Evolutionary conservation across 2,113 vertebrate genomes (phyloP), one percentile per base, ranked within the genome.

Genomic region (Oenanthe oenanthe): DNA sequence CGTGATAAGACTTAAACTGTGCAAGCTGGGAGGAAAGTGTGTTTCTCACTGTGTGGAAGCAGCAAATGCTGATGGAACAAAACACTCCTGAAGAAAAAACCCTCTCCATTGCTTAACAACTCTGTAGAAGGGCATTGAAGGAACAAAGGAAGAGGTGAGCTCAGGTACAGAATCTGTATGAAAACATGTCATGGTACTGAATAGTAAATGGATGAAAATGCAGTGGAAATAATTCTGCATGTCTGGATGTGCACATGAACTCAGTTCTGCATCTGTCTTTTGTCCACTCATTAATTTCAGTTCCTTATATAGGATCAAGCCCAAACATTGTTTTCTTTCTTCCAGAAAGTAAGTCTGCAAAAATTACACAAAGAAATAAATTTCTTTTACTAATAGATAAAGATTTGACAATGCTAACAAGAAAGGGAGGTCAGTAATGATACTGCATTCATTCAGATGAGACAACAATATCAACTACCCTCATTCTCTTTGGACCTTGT

Each of bases 1-100:
- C 73, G 58, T 95, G 96, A 90, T 90, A 73, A 96, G 83, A 96
- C 58, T 95, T 92, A 91, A 93, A 78, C 61, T 95, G 67, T 92
- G 71, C 81, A 95, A 94, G 71, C 78, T 95, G 93, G 94, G 72
- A 95, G 57, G 79, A 93, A 91, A 93, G 72, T 77, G 53, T 58
- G 82, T 91, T 62, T 81, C 61, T 88, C 24, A 62, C 65, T 74
- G 42, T 65, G 40, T 61, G 26, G 38, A 95, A 95, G 62, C 38
- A 88, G 54, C 24, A 88, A 93, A 63, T 93, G 72, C 32, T 94
- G 67, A 58, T 60, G n/a, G 67, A 95, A 79, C 25, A 70, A 58
- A 88, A 10, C 21, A 53, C 31, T 92, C 12, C 45, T 70, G 26
- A 76, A 82, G 50, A 70, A 80, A 90, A 91, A 85, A 34, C 42